Conservation (phyloP, 2,888 invertebrate genomes). For the Epistrophe eligans region DNA sequence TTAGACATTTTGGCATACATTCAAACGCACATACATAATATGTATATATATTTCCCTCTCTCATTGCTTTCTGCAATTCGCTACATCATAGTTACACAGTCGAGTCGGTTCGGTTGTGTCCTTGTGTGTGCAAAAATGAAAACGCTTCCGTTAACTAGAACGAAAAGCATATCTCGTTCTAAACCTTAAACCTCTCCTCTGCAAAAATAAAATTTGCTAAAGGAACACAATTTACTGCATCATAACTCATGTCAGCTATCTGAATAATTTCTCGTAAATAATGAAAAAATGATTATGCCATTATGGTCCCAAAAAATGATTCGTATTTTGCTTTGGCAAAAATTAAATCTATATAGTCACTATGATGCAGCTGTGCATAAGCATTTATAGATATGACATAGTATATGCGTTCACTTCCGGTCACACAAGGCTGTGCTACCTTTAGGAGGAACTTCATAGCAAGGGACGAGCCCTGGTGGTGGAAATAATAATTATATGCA, state of each 20-base stretch:
- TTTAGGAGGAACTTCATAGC: too few relatives aligned
- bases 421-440: slow-evolving; percentile 11
- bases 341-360: slow-evolving; percentile 3
- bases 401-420: slow-evolving; percentile 27
- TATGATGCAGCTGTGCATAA: slow-evolving; percentile 2
- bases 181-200: background rate
- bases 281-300: slow-evolving; percentile 47
- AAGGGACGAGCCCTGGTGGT: too few relatives aligned
- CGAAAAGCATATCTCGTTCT: background rate
- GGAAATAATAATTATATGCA: slow-evolving; percentile 40
- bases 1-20: slow-evolving; percentile 38
- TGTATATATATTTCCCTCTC: background rate
- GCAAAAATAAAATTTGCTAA: background rate
- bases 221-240: slow-evolving; percentile 59
- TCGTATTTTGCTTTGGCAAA: background rate
- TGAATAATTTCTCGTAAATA: slow-evolving; percentile 54
- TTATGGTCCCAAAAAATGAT: slow-evolving; percentile 34
- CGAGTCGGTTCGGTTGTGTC: background rate
- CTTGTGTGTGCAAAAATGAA: slow-evolving; percentile 8
- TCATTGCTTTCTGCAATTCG: background rate
- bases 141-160: slow-evolving; percentile 15
- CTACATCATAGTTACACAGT: slow-evolving; percentile 22
- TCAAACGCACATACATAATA: background rate
- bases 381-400: background rate
- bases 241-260: slow-evolving; percentile 70